Conservation (phyloP, 2,888 invertebrate genomes). For the Lucinisca nassula region DNA sequence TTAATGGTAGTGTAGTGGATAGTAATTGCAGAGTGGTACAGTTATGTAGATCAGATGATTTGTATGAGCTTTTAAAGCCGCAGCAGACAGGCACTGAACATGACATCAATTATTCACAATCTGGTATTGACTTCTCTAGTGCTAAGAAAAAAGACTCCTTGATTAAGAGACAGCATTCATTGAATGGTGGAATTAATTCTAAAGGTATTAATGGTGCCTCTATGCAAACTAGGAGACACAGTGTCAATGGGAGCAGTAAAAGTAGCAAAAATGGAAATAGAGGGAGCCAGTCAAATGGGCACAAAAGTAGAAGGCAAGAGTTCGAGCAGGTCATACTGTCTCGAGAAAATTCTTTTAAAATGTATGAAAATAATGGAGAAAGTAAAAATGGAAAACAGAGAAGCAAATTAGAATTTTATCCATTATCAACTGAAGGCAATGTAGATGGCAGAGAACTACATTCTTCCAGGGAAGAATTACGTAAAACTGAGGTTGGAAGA, state of each 20-base stretch:
- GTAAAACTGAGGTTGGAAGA: neutral
- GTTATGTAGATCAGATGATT: neutral
- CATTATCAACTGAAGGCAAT: neutral
- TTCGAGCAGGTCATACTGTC: neutral
- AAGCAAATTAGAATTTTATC: neutral
- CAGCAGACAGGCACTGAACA: neutral
- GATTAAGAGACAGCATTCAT: neutral
- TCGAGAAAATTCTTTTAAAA: neutral
- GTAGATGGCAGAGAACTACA: neutral
- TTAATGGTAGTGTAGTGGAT: neutral
- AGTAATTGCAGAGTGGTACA: neutral
- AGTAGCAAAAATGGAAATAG: neutral
- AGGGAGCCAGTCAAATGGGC: neutral
- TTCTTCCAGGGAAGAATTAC: neutral
- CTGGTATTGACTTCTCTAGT: neutral
- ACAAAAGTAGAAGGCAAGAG: neutral
- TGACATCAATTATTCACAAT: slow-evolving; percentile 2
- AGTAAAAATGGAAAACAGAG: neutral
- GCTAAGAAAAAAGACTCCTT: neutral
- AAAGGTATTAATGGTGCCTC: neutral
- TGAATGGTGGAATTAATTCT: neutral
- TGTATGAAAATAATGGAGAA: neutral
- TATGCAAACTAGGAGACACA: neutral
- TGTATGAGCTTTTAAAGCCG: neutral
- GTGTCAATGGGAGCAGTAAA: neutral